A percentile compares a stretch with the other conserved stretches of the same genome.
phyloP scores from a whole-genome alignment of 2,888 invertebrate genomes.

The Eupithecia abbreviata region DNA sequence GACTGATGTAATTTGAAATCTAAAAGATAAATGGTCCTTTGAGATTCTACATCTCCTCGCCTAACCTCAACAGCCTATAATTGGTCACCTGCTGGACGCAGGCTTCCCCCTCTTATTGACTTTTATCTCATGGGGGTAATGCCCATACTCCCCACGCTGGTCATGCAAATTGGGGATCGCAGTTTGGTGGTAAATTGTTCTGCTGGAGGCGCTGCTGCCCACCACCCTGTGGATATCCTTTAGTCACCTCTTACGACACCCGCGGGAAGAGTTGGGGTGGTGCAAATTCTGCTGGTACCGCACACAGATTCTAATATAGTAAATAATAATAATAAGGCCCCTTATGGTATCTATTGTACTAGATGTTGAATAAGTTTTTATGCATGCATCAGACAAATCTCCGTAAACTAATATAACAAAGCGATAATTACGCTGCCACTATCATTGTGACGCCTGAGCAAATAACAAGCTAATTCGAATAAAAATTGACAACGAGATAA shows the following conservation, averaged over 20 bases:
- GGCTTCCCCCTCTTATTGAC: too few relatives aligned
- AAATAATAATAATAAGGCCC: neutral
- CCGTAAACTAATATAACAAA: neutral
- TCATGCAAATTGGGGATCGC: too few relatives aligned
- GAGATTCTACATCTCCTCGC: neutral
- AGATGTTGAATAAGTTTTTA: neutral
- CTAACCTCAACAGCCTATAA: too few relatives aligned
- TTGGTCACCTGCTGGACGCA: too few relatives aligned
- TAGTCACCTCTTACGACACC: too few relatives aligned
- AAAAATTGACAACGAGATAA: neutral
- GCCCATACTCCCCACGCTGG: too few relatives aligned
- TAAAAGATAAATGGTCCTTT: neutral
- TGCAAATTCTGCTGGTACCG: too few relatives aligned
- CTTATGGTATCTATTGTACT: neutral
- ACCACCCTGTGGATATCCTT: too few relatives aligned
- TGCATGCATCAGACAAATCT: neutral
- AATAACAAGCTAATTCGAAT: neutral
- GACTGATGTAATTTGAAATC: neutral
- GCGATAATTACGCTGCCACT: neutral
- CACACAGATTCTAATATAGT: slow-evolving; percentile 9
- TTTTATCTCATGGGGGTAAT: too few relatives aligned
- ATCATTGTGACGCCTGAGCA: neutral
- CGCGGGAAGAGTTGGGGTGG: too few relatives aligned
- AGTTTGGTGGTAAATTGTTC: too few relatives aligned
- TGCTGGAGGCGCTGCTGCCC: too few relatives aligned